Conservation (phyloP, 2,888 invertebrate genomes). For the Acleris cristana region DNA sequence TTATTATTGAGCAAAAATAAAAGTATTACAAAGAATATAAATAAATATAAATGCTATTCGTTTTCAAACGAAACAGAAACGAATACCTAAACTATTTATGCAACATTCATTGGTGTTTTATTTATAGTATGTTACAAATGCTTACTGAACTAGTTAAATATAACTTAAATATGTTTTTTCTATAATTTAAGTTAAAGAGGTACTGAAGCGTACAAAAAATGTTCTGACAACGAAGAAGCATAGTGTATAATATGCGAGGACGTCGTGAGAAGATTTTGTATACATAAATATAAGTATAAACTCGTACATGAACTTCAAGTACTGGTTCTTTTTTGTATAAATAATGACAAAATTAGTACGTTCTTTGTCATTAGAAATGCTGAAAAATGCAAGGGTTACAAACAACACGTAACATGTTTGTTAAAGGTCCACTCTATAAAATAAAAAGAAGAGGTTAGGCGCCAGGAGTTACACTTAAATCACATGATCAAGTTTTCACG, state of each 20-base stretch:
- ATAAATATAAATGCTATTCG: conserved; percentile 62
- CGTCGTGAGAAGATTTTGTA: conserved; percentile 31
- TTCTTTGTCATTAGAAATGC: neutral
- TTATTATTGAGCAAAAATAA: conserved; percentile 68
- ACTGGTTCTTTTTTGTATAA: neutral
- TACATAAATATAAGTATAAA: neutral
- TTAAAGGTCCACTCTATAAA: too few species aligned
- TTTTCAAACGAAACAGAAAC: conserved; percentile 43
- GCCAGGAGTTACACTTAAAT: too few species aligned
- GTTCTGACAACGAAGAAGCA: conserved; percentile 33
- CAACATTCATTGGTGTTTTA: conserved; percentile 73
- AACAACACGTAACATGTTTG: neutral
- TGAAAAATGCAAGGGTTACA: conserved; percentile 3
- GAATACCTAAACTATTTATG: conserved; percentile 51
- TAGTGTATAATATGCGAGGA: conserved; percentile 16
- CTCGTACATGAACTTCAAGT: conserved; percentile 1
- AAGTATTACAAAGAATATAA: conserved; percentile 52
- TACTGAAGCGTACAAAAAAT: conserved; percentile 33
- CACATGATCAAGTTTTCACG: too few species aligned
- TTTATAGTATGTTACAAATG: conserved; percentile 43
- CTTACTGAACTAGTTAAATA: conserved; percentile 25
- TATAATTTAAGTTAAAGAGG: conserved; percentile 22
- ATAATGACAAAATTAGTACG: neutral
- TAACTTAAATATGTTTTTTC: conserved; percentile 18
- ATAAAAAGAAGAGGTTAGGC: too few species aligned